Evolutionary conservation across 1,140 invertebrate genomes (phyloP), one percentile per base, ranked within the genome.

Genomic region (Papilio polytes): DNA sequence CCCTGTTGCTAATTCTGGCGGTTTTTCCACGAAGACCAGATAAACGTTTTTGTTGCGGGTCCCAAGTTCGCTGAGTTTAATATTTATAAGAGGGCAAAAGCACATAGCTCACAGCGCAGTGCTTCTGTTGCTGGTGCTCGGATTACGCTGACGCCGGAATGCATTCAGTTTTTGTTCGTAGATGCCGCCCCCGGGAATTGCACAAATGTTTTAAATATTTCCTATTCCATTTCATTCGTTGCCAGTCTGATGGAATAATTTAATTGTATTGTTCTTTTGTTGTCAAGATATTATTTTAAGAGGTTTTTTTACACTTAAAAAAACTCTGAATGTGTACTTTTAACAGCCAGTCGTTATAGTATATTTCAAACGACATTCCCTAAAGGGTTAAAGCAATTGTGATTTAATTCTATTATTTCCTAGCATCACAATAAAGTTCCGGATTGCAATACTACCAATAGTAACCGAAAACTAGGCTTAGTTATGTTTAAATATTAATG

Each of bases 21-120:
- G 92, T 95, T 94, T 95, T 95, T 95, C 92, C 87, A 88, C 88
- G 87, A 87, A 91, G 91, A 89, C 89, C 90, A 93, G 92, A 94
- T 94, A 94, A 94, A 93, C 90, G 91, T 93, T 94, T 93, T 92
- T 91, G 90, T 93, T 90, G 87, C 83, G 85, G 86, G 87, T 88
- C 87, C 86, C 86, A 82, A 83, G 85, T 85, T 88, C 82, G 81
- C 84, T 84, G 86, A 87, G 87, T 92, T 93, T 92, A 91, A 92
- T 93, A 94, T 94, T 94, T 93, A 94, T 94, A 94, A 92, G 88
- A 92, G 89, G 84, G 82, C 87, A 87, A 85, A 87, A 84, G 82
- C 87, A 87, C 85, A 87, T 89, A 88, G 87, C 85, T 86, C 88
- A 87, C 83, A 88, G 90, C 88, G 90, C 83, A 87, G 89, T 89